Conservation (phyloP, 2,113 vertebrate species). For the Pterocles burchelli region DNA sequence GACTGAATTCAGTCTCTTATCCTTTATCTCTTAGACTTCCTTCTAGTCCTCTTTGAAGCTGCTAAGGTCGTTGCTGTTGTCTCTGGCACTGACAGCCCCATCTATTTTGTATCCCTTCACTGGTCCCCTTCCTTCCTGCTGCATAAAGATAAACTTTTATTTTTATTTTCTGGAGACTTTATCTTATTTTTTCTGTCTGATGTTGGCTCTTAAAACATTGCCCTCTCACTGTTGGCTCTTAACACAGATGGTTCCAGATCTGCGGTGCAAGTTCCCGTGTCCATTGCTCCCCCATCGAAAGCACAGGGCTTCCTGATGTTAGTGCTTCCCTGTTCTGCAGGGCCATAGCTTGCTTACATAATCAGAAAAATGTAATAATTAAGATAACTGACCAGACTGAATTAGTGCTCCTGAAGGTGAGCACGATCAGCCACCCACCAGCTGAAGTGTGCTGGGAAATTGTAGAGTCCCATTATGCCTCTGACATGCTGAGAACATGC, state of each 20-base stretch:
- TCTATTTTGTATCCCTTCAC: background rate
- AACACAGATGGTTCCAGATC: accelerated
- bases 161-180: background rate
- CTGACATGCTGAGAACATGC: accelerated
- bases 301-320: accelerated
- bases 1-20: background rate
- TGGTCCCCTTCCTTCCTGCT: background rate
- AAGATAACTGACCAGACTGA: accelerated
- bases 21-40: constrained; percentile 15
- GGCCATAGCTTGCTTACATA: accelerated
- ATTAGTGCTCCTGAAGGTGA: background rate
- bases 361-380: background rate
- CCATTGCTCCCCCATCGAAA: accelerated
- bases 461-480: accelerated
- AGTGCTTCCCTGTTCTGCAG: background rate
- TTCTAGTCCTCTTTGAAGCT: background rate
- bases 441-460: accelerated
- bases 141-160: background rate
- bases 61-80: background rate
- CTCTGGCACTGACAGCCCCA: background rate
- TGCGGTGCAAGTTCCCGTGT: accelerated
- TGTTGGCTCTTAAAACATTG: accelerated
- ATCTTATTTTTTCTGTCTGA: background rate
- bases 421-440: accelerated
- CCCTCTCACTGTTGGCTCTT: background rate